Percentiles rank a stretch among this genome's conserved stretches.
These are phyloP conservation scores for Mamestra brassicae DNA, from an alignment of 2,888 invertebrate species.

Conservation along the genomic window DNA sequence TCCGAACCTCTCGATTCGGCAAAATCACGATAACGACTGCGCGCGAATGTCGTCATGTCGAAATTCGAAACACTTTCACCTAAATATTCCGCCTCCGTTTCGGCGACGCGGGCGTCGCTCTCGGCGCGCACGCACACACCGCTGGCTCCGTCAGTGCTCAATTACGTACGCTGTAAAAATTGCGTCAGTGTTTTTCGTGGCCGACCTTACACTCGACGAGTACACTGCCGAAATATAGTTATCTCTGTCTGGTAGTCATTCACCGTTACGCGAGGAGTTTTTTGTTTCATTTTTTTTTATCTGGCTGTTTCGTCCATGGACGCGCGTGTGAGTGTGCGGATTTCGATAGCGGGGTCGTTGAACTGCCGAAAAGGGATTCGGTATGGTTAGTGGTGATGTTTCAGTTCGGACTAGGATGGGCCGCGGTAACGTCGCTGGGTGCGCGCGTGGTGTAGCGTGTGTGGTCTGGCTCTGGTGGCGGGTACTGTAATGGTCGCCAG, in stretches of 20 bases:
- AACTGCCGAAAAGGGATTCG: slow-evolving; percentile 88
- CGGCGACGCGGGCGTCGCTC: slow-evolving; percentile 91
- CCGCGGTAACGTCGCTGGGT: slow-evolving; percentile 75
- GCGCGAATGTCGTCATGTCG: slow-evolving; percentile 91
- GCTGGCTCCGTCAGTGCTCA: slow-evolving; percentile 84
- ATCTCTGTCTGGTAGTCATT: slow-evolving; percentile 89
- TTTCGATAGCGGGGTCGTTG: slow-evolving; percentile 90
- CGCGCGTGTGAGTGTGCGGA: slow-evolving; percentile 89
- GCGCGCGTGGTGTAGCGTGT: slow-evolving; percentile 74
- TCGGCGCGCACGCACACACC: slow-evolving; percentile 90
- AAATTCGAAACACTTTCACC: slow-evolving; percentile 91
- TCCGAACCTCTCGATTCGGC: slow-evolving; percentile 90
- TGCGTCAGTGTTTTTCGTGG: slow-evolving; percentile 91
- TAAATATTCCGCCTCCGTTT: slow-evolving; percentile 91
- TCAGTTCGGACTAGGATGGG: slow-evolving; percentile 75
- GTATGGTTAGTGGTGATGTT: slow-evolving; percentile 82
- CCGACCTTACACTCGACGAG: slow-evolving; percentile 87
- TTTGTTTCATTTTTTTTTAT: slow-evolving; percentile 89
- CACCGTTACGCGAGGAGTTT: slow-evolving; percentile 82
- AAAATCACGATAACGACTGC: slow-evolving; percentile 91
- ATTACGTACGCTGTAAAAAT: slow-evolving; percentile 91
- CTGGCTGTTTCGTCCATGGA: slow-evolving; percentile 80
- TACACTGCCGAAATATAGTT: slow-evolving; percentile 88
- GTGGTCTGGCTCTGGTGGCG: slow-evolving; percentile 80
- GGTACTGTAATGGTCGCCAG: slow-evolving; percentile 77